These are phyloP conservation scores for Drosophila prosaltans DNA, from an alignment of 1,140 invertebrate species.

Conservation along the genomic window DNA sequence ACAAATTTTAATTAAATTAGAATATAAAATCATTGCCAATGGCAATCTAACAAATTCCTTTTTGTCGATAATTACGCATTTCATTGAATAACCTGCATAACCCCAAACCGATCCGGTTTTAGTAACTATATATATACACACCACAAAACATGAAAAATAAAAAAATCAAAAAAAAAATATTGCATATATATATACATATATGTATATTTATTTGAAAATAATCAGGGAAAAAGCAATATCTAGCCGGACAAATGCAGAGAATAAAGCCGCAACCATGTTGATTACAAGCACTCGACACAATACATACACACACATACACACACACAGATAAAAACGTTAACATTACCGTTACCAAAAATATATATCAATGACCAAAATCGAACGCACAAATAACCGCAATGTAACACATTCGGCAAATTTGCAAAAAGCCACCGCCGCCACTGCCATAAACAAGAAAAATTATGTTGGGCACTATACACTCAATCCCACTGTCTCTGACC, in stretches of 20 bases:
- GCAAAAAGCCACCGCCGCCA: constrained; percentile 41
- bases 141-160: neutral
- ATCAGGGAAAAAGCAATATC: constrained; percentile 64
- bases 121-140: neutral
- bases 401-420: constrained; percentile 72
- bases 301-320: constrained; percentile 22
- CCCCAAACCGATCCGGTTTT: neutral
- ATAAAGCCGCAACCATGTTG: constrained; percentile 70
- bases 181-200: neutral
- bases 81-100: neutral
- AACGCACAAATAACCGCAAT: constrained; percentile 72
- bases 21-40: constrained; percentile 46
- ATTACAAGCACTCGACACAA: constrained; percentile 61
- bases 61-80: constrained; percentile 32
- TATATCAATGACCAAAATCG: constrained; percentile 76
- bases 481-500: neutral
- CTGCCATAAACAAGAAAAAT: constrained; percentile 52
- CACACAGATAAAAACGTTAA: constrained; percentile 22
- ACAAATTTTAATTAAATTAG: constrained; percentile 50
- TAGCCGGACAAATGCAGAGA: constrained; percentile 10
- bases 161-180: constrained; percentile 8
- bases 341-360: constrained; percentile 34
- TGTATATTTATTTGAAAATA: constrained; percentile 59
- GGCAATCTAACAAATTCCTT: constrained; percentile 39
- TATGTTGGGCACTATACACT: neutral